Base-by-base conservation (phyloP, 2,888 invertebrate genomes). In the Cheilosia impressa region DNA sequence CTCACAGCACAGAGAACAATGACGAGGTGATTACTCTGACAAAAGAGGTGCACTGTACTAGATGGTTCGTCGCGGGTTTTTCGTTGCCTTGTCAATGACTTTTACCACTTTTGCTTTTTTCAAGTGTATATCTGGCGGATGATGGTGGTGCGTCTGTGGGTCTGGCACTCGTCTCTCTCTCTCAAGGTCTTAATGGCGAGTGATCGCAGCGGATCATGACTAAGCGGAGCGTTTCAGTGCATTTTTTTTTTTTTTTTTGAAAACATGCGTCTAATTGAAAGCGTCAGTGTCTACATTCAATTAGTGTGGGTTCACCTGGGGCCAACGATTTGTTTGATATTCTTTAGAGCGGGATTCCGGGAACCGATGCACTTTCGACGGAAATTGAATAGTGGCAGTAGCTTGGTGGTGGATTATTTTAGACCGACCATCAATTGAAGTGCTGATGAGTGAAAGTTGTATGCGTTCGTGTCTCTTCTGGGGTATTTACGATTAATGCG, bases 21-120 rank as follows among this genome's bases (percentile, higher is more conserved):
- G 45, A 2, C 15, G 17, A 9, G 6, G 17, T 1, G n/a, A 17
- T 3, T 7, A 52, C 10, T 17, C 6, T 5, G 66, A 24, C 19
- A 43, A 66, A 34, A 41, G 47, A 76, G 76, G 34, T n/a, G 52
- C 24, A 43, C 19, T 38, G 31, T 38, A 38, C 38, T 38, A 60
- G 57, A 76, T 45, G 50, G 27, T 41, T 47, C 45, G 38, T 38
- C 9, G 15, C 4, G 43, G 27, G 10, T 31, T 55, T 47, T 38
- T 34, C 43, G 53, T 43, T 53, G 31, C 19, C 5, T 68, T 57
- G 57, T 60, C 72, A 57, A 73, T 73, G 77, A 47, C 69, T 77
- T 69, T 53, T 63, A 38, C 52, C 75, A 81, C 81, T 81, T 76
- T 76, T 71, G 81, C 71, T 76, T 76, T 76, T 66, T 31, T 45